Evolutionary conservation across 2,113 vertebrate genomes (phyloP).

Genomic region (Gymnocephalus cernua): DNA sequence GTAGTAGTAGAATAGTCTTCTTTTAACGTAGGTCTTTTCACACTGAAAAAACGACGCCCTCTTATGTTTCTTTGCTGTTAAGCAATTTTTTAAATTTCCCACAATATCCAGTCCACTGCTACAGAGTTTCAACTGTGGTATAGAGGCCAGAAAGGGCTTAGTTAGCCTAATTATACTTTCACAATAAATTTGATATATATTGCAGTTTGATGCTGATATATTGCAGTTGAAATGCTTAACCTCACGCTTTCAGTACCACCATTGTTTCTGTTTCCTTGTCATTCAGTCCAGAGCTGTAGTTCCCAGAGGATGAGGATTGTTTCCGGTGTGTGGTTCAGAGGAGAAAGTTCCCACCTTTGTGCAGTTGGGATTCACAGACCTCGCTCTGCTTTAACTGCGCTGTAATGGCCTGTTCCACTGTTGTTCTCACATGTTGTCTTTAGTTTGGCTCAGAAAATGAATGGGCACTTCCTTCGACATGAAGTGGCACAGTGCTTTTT

Average conservation of each 20-base stretch:
- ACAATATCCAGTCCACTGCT: background rate
- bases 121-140: slow-evolving; percentile 1
- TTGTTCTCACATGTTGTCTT: slow-evolving; percentile 47
- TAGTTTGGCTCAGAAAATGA: slow-evolving; percentile 47
- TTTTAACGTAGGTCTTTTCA: background rate
- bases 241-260: slow-evolving; percentile 2
- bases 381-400: slow-evolving; percentile 21
- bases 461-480: slow-evolving; percentile 42
- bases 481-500: slow-evolving; percentile 18
- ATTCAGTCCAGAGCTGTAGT: slow-evolving; percentile 16
- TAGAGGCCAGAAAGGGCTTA: slow-evolving; percentile 2
- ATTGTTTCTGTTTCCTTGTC: slow-evolving; percentile 48
- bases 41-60: slow-evolving; percentile 1
- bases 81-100: background rate
- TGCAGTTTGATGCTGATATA: slow-evolving; percentile 12
- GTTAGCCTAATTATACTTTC: slow-evolving; percentile 29
- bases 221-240: slow-evolving; percentile 18
- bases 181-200: background rate
- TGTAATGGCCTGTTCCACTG: slow-evolving; percentile 29
- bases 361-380: slow-evolving; percentile 34
- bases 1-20: too few relatives aligned
- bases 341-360: slow-evolving; percentile 65
- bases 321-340: slow-evolving; percentile 40
- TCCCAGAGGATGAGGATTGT: slow-evolving; percentile 59
- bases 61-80: background rate